Evolutionary conservation across 2,797 vertebrate genomes (phyloP), one percentile per base, ranked within the genome.

Genomic region (Pseudochirops corinnae): DNA sequence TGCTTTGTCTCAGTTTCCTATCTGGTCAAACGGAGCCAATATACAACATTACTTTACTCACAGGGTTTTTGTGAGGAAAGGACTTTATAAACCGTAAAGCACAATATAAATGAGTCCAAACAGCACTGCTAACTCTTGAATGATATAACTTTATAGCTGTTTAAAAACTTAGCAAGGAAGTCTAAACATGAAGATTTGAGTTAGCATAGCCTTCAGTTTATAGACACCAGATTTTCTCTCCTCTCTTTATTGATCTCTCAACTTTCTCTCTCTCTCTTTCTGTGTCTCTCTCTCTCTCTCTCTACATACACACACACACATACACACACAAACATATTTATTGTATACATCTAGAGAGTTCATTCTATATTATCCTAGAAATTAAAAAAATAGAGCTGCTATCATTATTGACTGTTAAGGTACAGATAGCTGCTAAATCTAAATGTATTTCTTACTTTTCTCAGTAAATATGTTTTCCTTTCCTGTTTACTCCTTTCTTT

Each of bases 301-400:
- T 52, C 52, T 4, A 82, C 21, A 46, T 0, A 24, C 12, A 26
- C 0, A 24, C 12, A 46, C 18, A 46, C 2, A 82, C 7, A 82
- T 7, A 82, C 2, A 62, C 3, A 31, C 39, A 82, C 9, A 74
- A 9, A 24, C 33, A 46, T 50, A 87, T 87, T 39, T 87, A 50
- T 29, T 50, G 10, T 87, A 26, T 26, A 92, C 6, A 39, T 55
- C 60, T 58, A 60, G 91, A 58, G 53, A 92, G 57, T 93, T 94
- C 95, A 90, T 67, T 92, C 60, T 95, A 94, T 90, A 67, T 60
- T 55, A 93, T 93, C 39, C 93, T 24, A 39, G n/a, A 74, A 55
- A 95, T 62, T 95, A 95, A 92, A 82, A 21, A 82, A 26, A 90
- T 33, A 28, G 9, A 92, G 31, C 9, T 58, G 93, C 82, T 53